A percentile compares a stretch with the other conserved stretches of the same genome.
Evolutionary conservation across 2,797 vertebrate species (phyloP).

Genomic region (Poecilia picta): DNA sequence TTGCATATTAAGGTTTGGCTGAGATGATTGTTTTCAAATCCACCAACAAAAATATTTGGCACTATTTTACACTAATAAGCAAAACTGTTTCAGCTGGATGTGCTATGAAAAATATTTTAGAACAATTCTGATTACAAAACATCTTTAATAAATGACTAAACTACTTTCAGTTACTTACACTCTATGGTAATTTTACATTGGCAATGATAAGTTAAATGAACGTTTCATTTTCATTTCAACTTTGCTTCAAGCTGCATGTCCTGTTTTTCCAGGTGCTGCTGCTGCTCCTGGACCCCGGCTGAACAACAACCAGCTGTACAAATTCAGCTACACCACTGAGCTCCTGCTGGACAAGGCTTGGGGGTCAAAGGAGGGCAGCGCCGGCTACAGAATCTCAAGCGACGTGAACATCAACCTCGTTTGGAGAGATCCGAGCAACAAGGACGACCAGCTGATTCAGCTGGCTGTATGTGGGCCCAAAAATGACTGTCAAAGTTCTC

Average conservation of each 20-base stretch:
- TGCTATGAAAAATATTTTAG: neutral
- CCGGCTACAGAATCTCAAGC: constrained; percentile 87
- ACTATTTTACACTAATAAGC: neutral
- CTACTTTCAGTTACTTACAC: neutral
- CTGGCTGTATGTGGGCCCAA: constrained; percentile 78
- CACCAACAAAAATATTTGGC: neutral
- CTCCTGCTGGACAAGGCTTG: constrained; percentile 83
- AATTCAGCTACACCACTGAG: constrained; percentile 89
- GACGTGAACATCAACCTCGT: constrained; percentile 85
- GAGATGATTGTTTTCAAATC: neutral
- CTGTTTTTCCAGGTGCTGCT: constrained; percentile 81
- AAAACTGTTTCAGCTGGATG: neutral
- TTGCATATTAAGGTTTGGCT: neutral
- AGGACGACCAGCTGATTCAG: constrained; percentile 90
- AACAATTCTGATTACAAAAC: neutral
- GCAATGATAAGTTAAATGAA: neutral
- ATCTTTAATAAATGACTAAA: neutral
- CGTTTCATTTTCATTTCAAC: neutral
- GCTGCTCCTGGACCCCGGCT: constrained; percentile 84
- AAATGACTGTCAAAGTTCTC: neutral
- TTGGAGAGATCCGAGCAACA: constrained; percentile 90
- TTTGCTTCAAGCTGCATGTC: constrained; percentile 32
- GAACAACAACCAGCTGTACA: constrained; percentile 91
- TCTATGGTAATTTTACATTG: neutral
- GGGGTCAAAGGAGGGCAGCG: constrained; percentile 79